phyloP scores from a whole-genome alignment of 2,797 vertebrate genomes.

The Scleropages formosus region DNA sequence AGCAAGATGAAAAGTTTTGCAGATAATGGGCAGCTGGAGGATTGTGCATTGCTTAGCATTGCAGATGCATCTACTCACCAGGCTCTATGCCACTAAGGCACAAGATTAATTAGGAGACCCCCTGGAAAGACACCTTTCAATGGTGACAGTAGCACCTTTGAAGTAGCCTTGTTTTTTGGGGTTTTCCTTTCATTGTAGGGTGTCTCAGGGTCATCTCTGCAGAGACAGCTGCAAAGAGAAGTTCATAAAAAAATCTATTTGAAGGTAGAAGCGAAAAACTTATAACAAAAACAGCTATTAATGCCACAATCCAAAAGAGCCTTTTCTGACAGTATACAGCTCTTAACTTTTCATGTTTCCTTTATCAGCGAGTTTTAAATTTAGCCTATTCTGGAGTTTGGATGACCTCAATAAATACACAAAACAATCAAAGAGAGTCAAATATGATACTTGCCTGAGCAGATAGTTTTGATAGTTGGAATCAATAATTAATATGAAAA shows the following conservation, averaged over 20 bases:
- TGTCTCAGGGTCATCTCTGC: conserved; percentile 54
- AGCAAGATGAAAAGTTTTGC: conserved; percentile 65
- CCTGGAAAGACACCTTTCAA: conserved; percentile 62
- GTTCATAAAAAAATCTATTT: conserved; percentile 25
- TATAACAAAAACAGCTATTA: too few relatives aligned
- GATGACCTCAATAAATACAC: background rate
- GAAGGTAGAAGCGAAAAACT: conserved; percentile 13
- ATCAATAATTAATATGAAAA: too few relatives aligned
- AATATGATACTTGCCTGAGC: background rate
- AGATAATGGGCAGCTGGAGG: conserved; percentile 63
- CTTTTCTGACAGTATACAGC: background rate
- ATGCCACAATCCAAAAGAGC: background rate
- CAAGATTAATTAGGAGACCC: conserved; percentile 74
- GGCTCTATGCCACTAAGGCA: conserved; percentile 50
- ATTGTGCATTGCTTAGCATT: conserved; percentile 57
- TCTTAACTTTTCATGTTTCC: too few relatives aligned
- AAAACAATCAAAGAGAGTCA: background rate
- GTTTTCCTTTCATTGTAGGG: conserved; percentile 44
- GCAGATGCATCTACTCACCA: conserved; percentile 59
- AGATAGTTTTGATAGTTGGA: too few relatives aligned
- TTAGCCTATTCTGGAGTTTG: too few relatives aligned
- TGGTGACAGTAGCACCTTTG: conserved; percentile 55
- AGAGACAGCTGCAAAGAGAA: conserved; percentile 27
- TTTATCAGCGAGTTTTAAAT: too few relatives aligned
- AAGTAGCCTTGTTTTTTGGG: conserved; percentile 51